Conservation (phyloP, 2,888 invertebrate species). For the Orgyia antiqua region DNA sequence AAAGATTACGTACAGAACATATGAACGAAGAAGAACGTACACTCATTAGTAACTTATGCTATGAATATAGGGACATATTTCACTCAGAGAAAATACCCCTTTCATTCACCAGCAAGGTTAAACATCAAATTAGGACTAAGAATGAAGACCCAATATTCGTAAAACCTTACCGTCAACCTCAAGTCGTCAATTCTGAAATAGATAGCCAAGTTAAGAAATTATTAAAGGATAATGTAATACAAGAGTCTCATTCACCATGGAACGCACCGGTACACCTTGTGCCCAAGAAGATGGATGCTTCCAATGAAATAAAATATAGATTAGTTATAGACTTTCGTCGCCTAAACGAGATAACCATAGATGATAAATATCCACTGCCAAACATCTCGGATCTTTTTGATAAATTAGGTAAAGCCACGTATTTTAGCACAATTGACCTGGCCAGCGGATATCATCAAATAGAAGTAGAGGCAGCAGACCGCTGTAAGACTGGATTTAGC, state of each 20-base stretch:
- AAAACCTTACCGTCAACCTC: not conserved
- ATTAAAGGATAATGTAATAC: conserved; percentile 22
- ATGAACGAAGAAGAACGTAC: conserved; percentile 28
- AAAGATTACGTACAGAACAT: conserved; percentile 15
- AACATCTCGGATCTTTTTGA: too few relatives aligned
- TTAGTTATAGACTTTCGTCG: not conserved
- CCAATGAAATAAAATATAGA: not conserved
- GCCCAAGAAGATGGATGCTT: not conserved
- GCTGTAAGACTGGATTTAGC: too few relatives aligned
- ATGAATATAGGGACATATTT: conserved; percentile 32
- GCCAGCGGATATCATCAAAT: conserved; percentile 1
- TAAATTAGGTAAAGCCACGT: not conserved
- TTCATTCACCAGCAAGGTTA: conserved; percentile 10
- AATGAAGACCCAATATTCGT: conserved; percentile 3
- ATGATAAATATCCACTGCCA: not conserved
- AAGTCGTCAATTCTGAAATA: too few relatives aligned
- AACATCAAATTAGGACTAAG: conserved; percentile 2
- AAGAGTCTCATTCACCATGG: conserved; percentile 22
- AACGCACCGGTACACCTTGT: not conserved
- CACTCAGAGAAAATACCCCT: conserved; percentile 26
- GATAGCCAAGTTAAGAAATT: conserved; percentile 22
- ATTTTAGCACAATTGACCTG: not conserved
- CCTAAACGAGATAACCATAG: not conserved
- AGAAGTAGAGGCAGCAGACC: not conserved
- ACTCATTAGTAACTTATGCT: conserved; percentile 17